Evolutionary conservation across 35 echinoderm and acorn worm species (phyloP).

Genomic region (Antedon bifida): DNA sequence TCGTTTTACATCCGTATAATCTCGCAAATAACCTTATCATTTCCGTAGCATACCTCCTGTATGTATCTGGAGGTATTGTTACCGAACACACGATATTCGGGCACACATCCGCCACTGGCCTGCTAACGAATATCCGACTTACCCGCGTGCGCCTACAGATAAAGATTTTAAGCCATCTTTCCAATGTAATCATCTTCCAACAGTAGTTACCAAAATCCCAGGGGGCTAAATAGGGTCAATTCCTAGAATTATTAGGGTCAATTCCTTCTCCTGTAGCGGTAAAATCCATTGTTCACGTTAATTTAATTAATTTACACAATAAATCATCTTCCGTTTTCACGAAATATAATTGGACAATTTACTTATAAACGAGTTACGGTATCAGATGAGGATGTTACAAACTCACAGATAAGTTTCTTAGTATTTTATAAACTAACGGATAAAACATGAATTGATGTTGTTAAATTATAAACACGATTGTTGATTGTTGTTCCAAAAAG

Average conservation of each 20-base stretch:
- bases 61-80: neutral
- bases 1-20: neutral
- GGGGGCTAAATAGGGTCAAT: neutral
- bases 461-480: neutral
- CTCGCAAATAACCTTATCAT: neutral
- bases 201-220: neutral
- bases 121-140: neutral
- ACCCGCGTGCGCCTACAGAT: neutral
- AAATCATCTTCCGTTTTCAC: too few species aligned
- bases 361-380: neutral
- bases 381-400: neutral
- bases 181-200: neutral
- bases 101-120: neutral
- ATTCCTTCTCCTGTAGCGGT: too few species aligned
- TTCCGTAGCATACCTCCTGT: neutral
- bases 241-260: too few species aligned
- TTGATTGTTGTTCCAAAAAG: neutral
- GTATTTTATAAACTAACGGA: too few species aligned
- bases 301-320: neutral
- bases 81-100: neutral
- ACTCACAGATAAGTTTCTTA: too few species aligned
- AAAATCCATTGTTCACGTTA: neutral
- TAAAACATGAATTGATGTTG: neutral
- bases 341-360: too few species aligned
- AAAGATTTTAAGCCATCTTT: neutral